Percentiles rank a stretch among this genome's conserved stretches.
Evolutionary conservation across 2,888 invertebrate species (phyloP).

Genomic region (Tricholauxania praeusta): DNA sequence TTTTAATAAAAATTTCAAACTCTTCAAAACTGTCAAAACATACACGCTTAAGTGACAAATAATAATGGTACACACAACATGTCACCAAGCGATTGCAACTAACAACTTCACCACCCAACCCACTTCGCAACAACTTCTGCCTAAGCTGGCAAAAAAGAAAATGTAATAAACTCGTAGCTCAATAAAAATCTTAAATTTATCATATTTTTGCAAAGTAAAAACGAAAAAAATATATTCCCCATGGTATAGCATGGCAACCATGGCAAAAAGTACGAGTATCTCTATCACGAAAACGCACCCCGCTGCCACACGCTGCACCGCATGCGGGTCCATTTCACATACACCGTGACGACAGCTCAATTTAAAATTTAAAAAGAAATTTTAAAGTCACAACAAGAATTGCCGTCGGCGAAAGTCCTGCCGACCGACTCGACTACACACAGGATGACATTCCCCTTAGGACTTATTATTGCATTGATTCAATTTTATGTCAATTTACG

Average conservation of each 20-base stretch:
- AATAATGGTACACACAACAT: slow-evolving; percentile 36
- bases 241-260: background rate
- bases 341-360: slow-evolving; percentile 55
- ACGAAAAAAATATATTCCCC: slow-evolving; percentile 24
- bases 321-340: background rate
- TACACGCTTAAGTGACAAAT: slow-evolving; percentile 46
- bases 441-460: slow-evolving; percentile 55
- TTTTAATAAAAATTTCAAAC: slow-evolving; percentile 50
- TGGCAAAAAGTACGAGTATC: background rate
- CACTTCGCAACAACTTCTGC: background rate
- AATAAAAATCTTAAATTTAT: slow-evolving; percentile 40
- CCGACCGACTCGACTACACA: slow-evolving; percentile 7
- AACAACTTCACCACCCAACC: background rate
- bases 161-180: slow-evolving; percentile 14
- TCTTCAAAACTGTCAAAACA: slow-evolving; percentile 53
- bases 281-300: background rate
- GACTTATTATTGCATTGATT: slow-evolving; percentile 69
- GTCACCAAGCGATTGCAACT: slow-evolving; percentile 31
- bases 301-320: background rate
- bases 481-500: slow-evolving; percentile 69
- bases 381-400: slow-evolving; percentile 55
- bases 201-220: slow-evolving; percentile 33
- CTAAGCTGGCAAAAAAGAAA: slow-evolving; percentile 7
- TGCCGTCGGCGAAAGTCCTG: slow-evolving; percentile 23
- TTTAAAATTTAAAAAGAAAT: slow-evolving; percentile 53